These are phyloP conservation scores for Fopius arisanus DNA, from an alignment of 1,140 invertebrate species.

Conservation along the genomic window DNA sequence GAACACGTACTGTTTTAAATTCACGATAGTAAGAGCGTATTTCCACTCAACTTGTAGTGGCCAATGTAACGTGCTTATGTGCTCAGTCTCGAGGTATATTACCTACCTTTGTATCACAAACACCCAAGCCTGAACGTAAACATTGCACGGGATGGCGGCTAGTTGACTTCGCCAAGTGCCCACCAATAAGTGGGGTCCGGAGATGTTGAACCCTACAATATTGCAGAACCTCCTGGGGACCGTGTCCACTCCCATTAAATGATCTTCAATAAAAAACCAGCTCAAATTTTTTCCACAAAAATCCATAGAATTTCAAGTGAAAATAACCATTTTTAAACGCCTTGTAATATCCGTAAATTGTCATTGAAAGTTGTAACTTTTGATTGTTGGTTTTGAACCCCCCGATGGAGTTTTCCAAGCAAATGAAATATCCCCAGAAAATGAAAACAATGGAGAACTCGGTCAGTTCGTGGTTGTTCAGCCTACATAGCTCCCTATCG, in stretches of 20 bases:
- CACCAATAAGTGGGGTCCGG: not conserved
- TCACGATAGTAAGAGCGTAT: conserved; percentile 29
- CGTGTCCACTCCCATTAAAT: not conserved
- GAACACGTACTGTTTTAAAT: not conserved
- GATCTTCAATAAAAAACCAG: not conserved
- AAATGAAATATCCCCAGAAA: not conserved
- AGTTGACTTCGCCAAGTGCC: not conserved
- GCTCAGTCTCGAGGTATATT: conserved; percentile 41
- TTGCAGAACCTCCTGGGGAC: too few relatives aligned
- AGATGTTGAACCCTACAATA: not conserved
- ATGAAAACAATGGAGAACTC: conserved; percentile 4
- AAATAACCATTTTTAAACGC: too few relatives aligned
- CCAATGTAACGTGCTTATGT: conserved; percentile 44
- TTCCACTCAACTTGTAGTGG: conserved; percentile 49
- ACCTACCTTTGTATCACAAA: conserved; percentile 48
- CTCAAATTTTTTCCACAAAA: too few relatives aligned
- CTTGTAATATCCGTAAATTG: too few relatives aligned
- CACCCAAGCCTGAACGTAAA: conserved; percentile 41
- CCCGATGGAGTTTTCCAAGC: too few relatives aligned
- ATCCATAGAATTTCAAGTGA: too few relatives aligned
- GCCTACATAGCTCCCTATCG: not conserved
- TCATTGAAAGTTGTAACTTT: too few relatives aligned
- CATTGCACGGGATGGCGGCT: conserved; percentile 19
- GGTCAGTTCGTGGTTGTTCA: not conserved
- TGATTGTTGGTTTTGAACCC: too few relatives aligned